Conservation (phyloP, 2,888 invertebrate genomes). For the Drosophila ezoana region DNA sequence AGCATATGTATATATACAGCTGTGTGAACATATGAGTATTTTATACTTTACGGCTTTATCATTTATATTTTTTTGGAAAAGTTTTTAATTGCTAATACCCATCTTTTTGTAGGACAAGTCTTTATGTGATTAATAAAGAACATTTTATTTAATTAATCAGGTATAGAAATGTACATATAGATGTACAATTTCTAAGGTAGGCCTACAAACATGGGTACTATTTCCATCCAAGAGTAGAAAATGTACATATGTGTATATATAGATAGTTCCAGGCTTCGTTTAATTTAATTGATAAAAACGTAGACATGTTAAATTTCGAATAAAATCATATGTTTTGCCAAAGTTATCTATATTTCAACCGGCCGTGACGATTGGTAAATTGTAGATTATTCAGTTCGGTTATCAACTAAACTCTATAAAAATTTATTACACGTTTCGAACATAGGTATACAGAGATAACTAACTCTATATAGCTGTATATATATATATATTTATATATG, state of each 20-base stretch:
- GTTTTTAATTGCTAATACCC: background rate
- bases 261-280: background rate
- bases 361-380: background rate
- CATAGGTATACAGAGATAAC: background rate
- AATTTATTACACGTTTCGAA: constrained; percentile 6
- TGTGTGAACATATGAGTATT: background rate
- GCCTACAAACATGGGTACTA: too few relatives aligned
- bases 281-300: background rate
- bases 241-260: background rate
- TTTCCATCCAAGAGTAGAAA: background rate
- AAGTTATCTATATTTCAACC: background rate
- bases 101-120: background rate
- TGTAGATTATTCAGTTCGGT: constrained; percentile 27
- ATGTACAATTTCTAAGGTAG: background rate
- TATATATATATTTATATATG: background rate
- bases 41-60: background rate
- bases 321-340: background rate
- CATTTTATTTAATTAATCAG: too few relatives aligned
- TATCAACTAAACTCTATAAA: constrained; percentile 24
- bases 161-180: background rate
- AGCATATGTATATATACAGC: background rate
- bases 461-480: too few relatives aligned
- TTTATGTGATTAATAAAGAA: background rate
- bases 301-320: background rate
- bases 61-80: background rate